These are phyloP conservation scores for Lordiphosa andalusiaca DNA, from an alignment of 2,888 invertebrate species.

Conservation along the genomic window DNA sequence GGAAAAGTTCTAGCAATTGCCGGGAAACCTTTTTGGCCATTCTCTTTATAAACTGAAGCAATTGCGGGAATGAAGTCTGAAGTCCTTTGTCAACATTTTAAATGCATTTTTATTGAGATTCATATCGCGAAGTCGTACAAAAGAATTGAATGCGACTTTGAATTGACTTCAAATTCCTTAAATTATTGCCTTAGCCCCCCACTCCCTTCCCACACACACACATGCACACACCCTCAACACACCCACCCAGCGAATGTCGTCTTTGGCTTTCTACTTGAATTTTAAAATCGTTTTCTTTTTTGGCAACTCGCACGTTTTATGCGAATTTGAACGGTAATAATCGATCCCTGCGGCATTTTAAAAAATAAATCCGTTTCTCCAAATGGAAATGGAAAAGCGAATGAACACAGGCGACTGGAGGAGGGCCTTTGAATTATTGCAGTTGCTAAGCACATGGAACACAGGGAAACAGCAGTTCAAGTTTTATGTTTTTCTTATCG, in stretches of 20 bases:
- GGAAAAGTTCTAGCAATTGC: slow-evolving; percentile 29
- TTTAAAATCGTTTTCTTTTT: slow-evolving; percentile 69
- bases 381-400: slow-evolving; percentile 61
- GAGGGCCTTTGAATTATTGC: slow-evolving; percentile 53
- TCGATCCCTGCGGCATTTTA: slow-evolving; percentile 81
- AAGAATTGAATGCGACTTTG: slow-evolving; percentile 64
- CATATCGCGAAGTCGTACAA: slow-evolving; percentile 67
- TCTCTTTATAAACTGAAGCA: slow-evolving; percentile 21
- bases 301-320: slow-evolving; percentile 79
- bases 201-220: slow-evolving; percentile 27
- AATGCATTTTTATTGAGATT: slow-evolving; percentile 79
- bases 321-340: slow-evolving; percentile 81
- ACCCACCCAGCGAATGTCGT: slow-evolving; percentile 23
- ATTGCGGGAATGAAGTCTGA: slow-evolving; percentile 37
- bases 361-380: slow-evolving; percentile 80
- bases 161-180: slow-evolving; percentile 78
- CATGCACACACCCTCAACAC: slow-evolving; percentile 7
- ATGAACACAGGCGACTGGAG: slow-evolving; percentile 19
- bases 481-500: slow-evolving; percentile 63
- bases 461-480: slow-evolving; percentile 19
- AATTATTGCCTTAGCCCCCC: slow-evolving; percentile 63
- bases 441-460: slow-evolving; percentile 40
- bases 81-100: slow-evolving; percentile 78
- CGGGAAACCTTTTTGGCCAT: slow-evolving; percentile 1
- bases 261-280: slow-evolving; percentile 28